Evolutionary conservation across 2,113 vertebrate genomes (phyloP), one percentile per base, ranked within the genome.

Genomic region (Corythornis cristatus): DNA sequence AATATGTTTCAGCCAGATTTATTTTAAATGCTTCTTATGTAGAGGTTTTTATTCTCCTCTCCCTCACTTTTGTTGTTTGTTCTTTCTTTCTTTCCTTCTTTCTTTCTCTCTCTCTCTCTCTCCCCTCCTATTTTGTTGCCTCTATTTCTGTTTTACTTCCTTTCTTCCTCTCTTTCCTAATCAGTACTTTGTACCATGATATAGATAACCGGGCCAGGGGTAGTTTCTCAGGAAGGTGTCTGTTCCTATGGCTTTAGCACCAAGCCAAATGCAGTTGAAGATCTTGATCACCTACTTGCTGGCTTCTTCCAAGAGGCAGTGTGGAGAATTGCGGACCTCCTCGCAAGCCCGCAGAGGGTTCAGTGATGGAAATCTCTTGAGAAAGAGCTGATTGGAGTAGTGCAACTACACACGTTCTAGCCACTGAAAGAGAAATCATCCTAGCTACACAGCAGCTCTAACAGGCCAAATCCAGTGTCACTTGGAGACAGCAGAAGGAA

Each of bases 1-100:
- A 98, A 97, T 98, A 98, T 98, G 98, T 98, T 98, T 98, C 98
- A 98, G 98, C 97, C 98, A 98, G 98, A 98, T 98, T 98, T 98
- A 98, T 98, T 98, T 98, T 98, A 98, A 98, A 95, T 98, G 96
- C 97, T 98, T 98, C 98, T 98, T 98, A 96, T 97, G 97, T 98
- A 98, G 98, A 98, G 97, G 96, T 97, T 97, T 95, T 91, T 89
- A 83, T 95, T 94, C 66, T 95, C 29, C 71, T 83, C 31, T 89
- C 67, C 91, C 64, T 94, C 48, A 80, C 43, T 86, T 70, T 18
- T 45, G 16, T 89, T 68, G 40, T 43, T 76, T n/a, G 65, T 15
- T 77, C 57, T 21, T 22, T 21, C 16, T 17, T 25, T 23, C n/a
- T n/a, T n/a, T n/a, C 15, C 15, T 15, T 25, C 29, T 12, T n/a